phyloP scores from a whole-genome alignment of 2,888 invertebrate genomes.

The Phania funesta region DNA sequence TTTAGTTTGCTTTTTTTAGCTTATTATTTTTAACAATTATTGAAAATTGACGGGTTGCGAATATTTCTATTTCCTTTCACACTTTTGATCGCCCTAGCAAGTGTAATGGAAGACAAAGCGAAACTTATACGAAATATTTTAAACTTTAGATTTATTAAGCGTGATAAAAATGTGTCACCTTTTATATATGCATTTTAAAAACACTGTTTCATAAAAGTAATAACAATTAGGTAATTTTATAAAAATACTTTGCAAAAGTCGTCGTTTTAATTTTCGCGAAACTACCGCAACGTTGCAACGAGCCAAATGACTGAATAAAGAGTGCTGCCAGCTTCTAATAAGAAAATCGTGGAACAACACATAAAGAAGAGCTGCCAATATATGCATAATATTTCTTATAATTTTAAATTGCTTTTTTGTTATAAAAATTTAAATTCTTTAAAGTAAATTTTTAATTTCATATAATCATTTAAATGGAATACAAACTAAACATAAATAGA shows the following conservation, averaged over 20 bases:
- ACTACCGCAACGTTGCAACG: conserved; percentile 68
- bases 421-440: no score
- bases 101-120: conserved; percentile 53
- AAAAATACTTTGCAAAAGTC: conserved; percentile 61
- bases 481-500: no score
- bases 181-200: conserved; percentile 51
- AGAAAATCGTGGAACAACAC: background rate
- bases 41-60: conserved; percentile 37
- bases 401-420: no score
- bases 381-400: no score
- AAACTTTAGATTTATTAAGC: conserved; percentile 17
- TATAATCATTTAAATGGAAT: no score
- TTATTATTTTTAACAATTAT: conserved; percentile 53
- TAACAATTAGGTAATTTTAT: conserved; percentile 63
- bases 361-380: no score
- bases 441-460: no score
- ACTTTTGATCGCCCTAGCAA: conserved; percentile 55
- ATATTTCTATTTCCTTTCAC: conserved; percentile 54
- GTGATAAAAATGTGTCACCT: conserved; percentile 59
- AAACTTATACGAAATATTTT: conserved; percentile 43
- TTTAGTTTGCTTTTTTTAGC: conserved; percentile 35
- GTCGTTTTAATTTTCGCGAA: conserved; percentile 53
- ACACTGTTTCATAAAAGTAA: conserved; percentile 34
- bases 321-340: conserved; percentile 21
- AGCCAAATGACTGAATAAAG: conserved; percentile 55